These are phyloP conservation scores for Parnassius orleans DNA, from an alignment of 2,888 invertebrate genomes.

Conservation along the genomic window DNA sequence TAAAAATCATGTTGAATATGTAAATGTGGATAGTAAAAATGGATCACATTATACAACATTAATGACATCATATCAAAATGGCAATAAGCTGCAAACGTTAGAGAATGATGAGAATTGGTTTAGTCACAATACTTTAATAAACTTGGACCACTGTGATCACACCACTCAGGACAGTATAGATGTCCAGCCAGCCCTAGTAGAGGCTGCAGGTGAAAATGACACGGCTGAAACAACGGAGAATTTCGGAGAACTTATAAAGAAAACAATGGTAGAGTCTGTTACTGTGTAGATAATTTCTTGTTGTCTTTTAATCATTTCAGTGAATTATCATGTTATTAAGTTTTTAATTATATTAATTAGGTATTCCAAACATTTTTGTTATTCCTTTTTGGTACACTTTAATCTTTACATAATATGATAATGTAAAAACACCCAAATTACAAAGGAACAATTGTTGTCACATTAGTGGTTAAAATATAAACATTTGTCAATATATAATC, in stretches of 20 bases:
- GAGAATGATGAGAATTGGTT: conserved; percentile 79
- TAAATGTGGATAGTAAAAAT: conserved; percentile 71
- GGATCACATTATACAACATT: conserved; percentile 84
- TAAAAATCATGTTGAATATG: conserved; percentile 61
- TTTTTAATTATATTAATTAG: conserved; percentile 71
- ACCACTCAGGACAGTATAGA: conserved; percentile 60
- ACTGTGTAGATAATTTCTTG: conserved; percentile 84
- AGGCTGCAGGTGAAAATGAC: conserved; percentile 44
- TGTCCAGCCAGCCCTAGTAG: conserved; percentile 40
- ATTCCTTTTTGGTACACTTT: conserved; percentile 10
- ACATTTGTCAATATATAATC: no score
- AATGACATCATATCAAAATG: conserved; percentile 82
- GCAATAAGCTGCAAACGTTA: conserved; percentile 84
- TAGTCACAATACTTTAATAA: conserved; percentile 67
- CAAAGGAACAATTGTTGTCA: no score
- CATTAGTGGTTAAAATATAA: no score
- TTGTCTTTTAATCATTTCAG: conserved; percentile 67
- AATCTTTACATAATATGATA: no score
- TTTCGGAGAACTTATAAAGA: conserved; percentile 95
- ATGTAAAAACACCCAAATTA: no score
- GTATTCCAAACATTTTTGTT: conserved; percentile 39
- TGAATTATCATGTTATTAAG: conserved; percentile 68
- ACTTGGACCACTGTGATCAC: conserved; percentile 63
- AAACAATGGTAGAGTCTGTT: conserved; percentile 95
- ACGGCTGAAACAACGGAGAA: conserved; percentile 81